Evolutionary conservation across 92 coral and sea anemone species (phyloP).

Genomic region (Montipora capitata): DNA sequence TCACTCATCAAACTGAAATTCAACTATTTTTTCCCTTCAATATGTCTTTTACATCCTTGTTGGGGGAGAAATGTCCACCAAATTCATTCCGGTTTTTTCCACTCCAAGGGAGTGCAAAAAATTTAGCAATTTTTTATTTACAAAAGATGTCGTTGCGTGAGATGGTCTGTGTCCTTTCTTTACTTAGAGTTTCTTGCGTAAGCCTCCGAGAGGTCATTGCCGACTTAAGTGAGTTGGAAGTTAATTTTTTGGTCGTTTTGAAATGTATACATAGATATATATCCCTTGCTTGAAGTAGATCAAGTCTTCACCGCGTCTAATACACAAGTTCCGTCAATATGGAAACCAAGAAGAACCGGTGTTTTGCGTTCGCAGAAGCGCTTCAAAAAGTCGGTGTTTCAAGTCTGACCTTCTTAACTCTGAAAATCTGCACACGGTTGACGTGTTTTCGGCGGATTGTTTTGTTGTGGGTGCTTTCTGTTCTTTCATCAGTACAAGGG

Average conservation of each 20-base stretch:
- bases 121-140: constrained; percentile 75
- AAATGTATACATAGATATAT: neutral
- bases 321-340: constrained; percentile 16
- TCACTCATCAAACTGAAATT: constrained; percentile 6
- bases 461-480: constrained; percentile 31
- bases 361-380: neutral
- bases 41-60: constrained; percentile 24
- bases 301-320: constrained; percentile 23
- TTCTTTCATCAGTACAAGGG: neutral
- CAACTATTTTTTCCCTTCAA: neutral
- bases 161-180: constrained; percentile 63
- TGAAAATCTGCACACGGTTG: constrained; percentile 33
- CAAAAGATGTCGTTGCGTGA: constrained; percentile 74
- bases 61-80: constrained; percentile 46
- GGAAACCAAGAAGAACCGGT: constrained; percentile 39
- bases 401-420: constrained; percentile 3
- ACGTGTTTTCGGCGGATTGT: constrained; percentile 20
- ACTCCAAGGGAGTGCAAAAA: constrained; percentile 50
- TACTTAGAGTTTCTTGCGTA: constrained; percentile 37
- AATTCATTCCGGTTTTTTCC: constrained; percentile 36
- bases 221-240: constrained; percentile 13
- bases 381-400: constrained; percentile 38
- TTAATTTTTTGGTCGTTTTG: neutral
- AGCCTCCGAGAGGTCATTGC: constrained; percentile 32
- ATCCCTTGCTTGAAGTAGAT: constrained; percentile 2